phyloP scores from a whole-genome alignment of 2,888 invertebrate species.

The Oscheius sp. region DNA sequence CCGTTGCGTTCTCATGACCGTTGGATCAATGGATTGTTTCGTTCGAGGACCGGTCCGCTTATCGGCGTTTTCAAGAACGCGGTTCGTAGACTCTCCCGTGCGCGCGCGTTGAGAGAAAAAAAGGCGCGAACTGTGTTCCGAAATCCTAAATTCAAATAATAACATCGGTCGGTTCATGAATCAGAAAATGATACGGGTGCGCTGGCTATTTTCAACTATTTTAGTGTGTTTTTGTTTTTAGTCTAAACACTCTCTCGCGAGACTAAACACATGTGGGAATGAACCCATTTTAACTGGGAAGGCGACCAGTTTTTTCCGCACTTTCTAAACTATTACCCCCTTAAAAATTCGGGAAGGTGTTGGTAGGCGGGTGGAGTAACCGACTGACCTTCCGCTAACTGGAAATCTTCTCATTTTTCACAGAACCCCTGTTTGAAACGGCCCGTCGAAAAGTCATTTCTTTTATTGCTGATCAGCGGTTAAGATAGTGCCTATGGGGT shows the following conservation, averaged over 20 bases:
- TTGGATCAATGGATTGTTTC: constrained; percentile 36
- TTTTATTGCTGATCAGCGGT: constrained; percentile 31
- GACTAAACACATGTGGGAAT: too few species aligned
- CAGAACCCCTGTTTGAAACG: neutral
- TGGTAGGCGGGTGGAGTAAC: neutral
- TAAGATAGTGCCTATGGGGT: constrained; percentile 22
- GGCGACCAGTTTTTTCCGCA: too few species aligned
- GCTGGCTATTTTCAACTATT: neutral
- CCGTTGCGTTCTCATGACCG: constrained; percentile 28
- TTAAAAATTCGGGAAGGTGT: too few species aligned
- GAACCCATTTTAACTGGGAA: too few species aligned
- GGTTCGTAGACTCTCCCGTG: constrained; percentile 15
- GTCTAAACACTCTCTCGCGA: too few species aligned
- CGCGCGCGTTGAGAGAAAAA: constrained; percentile 12
- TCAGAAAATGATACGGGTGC: neutral
- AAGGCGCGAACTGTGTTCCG: constrained; percentile 33
- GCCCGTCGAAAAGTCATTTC: constrained; percentile 1
- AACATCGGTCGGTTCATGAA: neutral
- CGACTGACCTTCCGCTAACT: neutral
- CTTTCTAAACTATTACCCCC: too few species aligned
- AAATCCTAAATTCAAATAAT: constrained; percentile 23
- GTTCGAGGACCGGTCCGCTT: constrained; percentile 36
- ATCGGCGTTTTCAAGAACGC: constrained; percentile 35
- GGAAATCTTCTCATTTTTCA: constrained; percentile 6
- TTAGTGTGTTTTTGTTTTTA: too few species aligned